phyloP scores from a whole-genome alignment of 2,113 vertebrate species.

The Sakesphorus luctuosus region DNA sequence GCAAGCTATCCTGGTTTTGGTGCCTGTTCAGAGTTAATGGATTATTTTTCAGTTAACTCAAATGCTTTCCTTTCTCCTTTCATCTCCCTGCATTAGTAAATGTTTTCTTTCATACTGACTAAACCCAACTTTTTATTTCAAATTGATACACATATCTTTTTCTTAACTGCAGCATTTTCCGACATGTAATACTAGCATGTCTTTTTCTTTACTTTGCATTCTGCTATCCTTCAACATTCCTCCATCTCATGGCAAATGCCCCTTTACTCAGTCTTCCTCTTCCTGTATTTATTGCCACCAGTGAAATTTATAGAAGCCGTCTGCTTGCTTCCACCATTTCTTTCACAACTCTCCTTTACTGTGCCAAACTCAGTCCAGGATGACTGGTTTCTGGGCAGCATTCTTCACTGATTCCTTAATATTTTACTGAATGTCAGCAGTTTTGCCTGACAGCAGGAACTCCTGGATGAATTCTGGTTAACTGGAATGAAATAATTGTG shows the following conservation, averaged over 20 bases:
- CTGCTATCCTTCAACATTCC: neutral
- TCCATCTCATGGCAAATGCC: neutral
- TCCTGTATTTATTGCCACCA: neutral
- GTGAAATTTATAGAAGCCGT: neutral
- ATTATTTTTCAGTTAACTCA: neutral
- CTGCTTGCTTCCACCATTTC: neutral
- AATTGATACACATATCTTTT: neutral
- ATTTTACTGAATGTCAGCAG: neutral
- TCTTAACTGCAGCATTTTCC: neutral
- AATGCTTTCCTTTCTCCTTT: neutral
- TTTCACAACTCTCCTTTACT: neutral
- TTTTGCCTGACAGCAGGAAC: neutral
- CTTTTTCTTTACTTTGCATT: neutral
- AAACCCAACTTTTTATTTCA: neutral
- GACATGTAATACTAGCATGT: neutral
- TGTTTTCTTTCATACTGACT: neutral
- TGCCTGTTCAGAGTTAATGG: neutral
- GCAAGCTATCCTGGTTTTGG: neutral
- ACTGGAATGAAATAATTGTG: neutral
- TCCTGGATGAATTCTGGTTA: neutral
- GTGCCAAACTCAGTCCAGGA: neutral
- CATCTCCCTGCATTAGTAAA: neutral
- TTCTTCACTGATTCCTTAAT: neutral
- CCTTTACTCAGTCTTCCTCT: neutral
- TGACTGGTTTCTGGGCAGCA: neutral